Evolutionary conservation across 2,888 invertebrate species (phyloP), one percentile per base, ranked within the genome.

Genomic region (Perithous albicinctus): DNA sequence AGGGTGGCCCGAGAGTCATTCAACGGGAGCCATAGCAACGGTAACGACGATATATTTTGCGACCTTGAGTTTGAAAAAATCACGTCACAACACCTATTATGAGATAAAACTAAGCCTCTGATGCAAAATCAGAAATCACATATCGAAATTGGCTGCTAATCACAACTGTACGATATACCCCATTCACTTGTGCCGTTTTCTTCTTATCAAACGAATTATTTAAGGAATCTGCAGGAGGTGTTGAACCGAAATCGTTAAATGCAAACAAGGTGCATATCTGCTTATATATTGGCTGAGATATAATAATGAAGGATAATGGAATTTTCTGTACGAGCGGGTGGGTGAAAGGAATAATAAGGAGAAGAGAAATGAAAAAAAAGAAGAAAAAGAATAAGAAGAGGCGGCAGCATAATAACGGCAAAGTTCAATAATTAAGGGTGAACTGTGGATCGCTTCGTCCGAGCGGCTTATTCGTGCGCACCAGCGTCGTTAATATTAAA

Each of bases 371-470:
- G 43, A 51, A 48, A 2, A 51, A 29, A 8, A 32, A 18, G 38
- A 38, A 6, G 26, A 2, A n/a, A 15, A 12, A 43, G 48, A 51
- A n/a, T 12, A 48, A 18, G 15, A 48, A 38, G 56, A 63, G 51
- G 51, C 51, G 76, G 78, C 48, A 73, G 79, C 73, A 83, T 85
- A 82, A 80, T 82, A 82, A 82, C 81, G 78, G 84, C 82, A 83
- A 87, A 87, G 86, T 88, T 84, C 84, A 83, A 87, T 88, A 87
- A 89, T 89, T 86, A 87, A 86, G 82, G 84, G 76, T 78, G 82
- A 83, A 51, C 66, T 74, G 70, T 72, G 56, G 59, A 78, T 46
- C 43, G 46, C 61, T 54, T 54, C 74, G 72, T 81, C 78, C 67
- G 70, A 66, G 51, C 32, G 32, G 32, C 32, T 59, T 59, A 15